phyloP scores from a whole-genome alignment of 64 coral and sea anemone genomes.

The Stichodactyla mertensii region DNA sequence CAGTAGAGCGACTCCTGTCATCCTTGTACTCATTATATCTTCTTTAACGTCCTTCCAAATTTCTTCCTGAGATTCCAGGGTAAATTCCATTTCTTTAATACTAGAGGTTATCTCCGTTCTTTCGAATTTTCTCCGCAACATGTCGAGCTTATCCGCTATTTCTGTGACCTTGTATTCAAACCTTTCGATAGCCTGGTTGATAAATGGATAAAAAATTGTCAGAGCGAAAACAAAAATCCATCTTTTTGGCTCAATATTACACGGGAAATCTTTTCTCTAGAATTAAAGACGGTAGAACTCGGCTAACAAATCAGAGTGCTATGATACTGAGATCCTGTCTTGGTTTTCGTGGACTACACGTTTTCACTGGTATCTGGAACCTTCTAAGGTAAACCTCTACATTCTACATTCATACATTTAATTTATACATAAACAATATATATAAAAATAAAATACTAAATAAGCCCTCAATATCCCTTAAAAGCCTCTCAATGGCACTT shows the following conservation, averaged over 20 bases:
- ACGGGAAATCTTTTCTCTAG: background rate
- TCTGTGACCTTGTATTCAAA: conserved; percentile 47
- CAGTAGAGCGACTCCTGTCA: conserved; percentile 55
- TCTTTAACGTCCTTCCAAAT: conserved; percentile 87
- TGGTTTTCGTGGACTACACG: background rate
- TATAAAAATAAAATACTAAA: conserved; percentile 12
- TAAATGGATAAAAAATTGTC: background rate
- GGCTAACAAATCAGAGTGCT: background rate
- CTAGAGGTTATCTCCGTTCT: conserved; percentile 38
- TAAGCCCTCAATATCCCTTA: background rate
- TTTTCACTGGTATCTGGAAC: background rate
- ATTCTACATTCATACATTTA: background rate
- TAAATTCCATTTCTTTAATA: conserved; percentile 65
- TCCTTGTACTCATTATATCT: conserved; percentile 62
- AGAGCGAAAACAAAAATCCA: background rate
- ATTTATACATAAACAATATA: background rate
- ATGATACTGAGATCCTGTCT: background rate
- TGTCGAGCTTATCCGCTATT: conserved; percentile 19
- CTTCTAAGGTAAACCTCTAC: background rate
- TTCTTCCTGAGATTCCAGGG: conserved; percentile 73
- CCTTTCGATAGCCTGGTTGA: conserved; percentile 73
- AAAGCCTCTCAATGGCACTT: background rate
- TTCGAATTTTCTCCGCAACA: conserved; percentile 26
- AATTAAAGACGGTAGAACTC: background rate
- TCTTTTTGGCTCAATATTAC: background rate